Percentiles rank a stretch among this genome's conserved stretches.
Evolutionary conservation across 2,888 invertebrate species (phyloP).

Genomic region (Melikaiella ostensackeni): DNA sequence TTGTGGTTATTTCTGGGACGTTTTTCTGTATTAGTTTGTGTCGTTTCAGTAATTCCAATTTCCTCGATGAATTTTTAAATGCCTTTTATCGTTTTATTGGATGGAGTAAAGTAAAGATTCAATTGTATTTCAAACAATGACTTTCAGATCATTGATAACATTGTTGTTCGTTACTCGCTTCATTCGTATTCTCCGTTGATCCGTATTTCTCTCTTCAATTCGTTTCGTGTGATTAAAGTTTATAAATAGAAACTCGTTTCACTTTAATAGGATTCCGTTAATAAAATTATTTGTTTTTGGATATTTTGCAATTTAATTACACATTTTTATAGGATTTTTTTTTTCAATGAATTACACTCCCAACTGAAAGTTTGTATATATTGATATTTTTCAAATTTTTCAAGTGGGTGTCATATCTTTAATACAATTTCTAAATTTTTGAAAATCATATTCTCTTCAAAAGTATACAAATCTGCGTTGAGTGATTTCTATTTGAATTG

Average conservation of each 20-base stretch:
- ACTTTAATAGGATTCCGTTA: no score
- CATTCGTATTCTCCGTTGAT: neutral
- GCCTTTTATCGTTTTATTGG: neutral
- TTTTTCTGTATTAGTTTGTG: neutral
- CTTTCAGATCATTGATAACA: slow-evolving; percentile 30
- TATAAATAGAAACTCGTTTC: neutral
- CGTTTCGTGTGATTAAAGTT: neutral
- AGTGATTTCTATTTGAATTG: no score
- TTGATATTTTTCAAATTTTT: no score
- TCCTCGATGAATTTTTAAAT: neutral
- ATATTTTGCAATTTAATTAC: no score
- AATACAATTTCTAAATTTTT: no score
- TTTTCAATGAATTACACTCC: no score
- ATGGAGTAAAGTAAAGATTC: neutral
- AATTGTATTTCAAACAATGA: slow-evolving; percentile 4
- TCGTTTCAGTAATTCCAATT: neutral
- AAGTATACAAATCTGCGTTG: no score
- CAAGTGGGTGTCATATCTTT: no score
- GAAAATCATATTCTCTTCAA: no score
- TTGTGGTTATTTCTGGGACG: neutral
- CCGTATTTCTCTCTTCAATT: neutral
- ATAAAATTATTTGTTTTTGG: no score
- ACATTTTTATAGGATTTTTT: no score
- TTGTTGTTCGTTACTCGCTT: slow-evolving; percentile 6
- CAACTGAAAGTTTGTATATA: no score